Evolutionary conservation across 2,113 vertebrate genomes (phyloP).

Genomic region (Sander lucioperca): DNA sequence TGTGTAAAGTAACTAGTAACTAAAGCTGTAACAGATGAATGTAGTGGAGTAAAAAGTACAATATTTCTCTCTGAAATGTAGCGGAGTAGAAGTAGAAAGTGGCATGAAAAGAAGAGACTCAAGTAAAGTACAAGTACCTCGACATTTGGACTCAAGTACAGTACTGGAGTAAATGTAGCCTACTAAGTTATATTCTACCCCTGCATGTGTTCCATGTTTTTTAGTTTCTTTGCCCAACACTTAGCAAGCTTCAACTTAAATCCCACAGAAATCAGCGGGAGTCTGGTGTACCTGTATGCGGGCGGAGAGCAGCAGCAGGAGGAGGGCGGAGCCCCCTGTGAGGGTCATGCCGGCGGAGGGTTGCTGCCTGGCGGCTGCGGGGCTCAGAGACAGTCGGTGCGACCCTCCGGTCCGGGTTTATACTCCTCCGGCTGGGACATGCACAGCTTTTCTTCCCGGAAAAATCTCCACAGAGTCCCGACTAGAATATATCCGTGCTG

Average conservation of each 20-base stretch:
- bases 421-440: not conserved
- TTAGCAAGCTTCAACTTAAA: not conserved
- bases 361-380: constrained; percentile 18
- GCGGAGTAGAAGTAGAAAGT: too few relatives aligned
- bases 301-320: constrained; percentile 26
- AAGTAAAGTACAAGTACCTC: too few relatives aligned
- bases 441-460: not conserved
- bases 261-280: not conserved
- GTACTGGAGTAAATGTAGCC: too few relatives aligned
- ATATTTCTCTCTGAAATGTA: too few relatives aligned
- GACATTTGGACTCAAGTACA: too few relatives aligned
- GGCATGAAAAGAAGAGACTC: too few relatives aligned
- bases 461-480: not conserved
- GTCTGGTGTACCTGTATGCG: constrained; percentile 43
- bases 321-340: constrained; percentile 13
- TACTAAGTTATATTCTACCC: too few relatives aligned
- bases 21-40: too few relatives aligned
- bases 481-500: not conserved
- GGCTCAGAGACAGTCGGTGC: constrained; percentile 11
- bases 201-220: too few relatives aligned
- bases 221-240: not conserved
- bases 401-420: constrained; percentile 19
- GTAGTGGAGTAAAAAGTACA: too few relatives aligned
- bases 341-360: constrained; percentile 36
- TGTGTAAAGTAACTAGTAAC: too few relatives aligned